phyloP scores from a whole-genome alignment of 2,888 invertebrate genomes.

The Gasteruption jaculator region DNA sequence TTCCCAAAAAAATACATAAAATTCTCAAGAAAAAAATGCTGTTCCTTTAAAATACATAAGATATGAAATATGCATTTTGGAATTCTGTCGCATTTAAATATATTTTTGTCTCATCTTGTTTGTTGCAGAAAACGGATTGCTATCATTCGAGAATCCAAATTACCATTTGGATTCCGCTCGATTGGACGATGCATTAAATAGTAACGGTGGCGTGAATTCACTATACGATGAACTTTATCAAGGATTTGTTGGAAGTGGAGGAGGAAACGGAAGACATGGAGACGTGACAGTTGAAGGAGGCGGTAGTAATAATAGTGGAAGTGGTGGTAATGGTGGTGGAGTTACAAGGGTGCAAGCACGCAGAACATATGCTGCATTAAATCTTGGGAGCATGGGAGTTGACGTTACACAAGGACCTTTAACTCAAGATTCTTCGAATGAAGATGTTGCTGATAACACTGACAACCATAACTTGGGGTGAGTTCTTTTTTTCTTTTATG shows the following conservation, averaged over 20 bases:
- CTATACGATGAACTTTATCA: conserved; percentile 70
- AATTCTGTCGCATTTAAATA: too few species aligned
- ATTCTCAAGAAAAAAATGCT: too few species aligned
- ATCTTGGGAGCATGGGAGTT: conserved; percentile 69
- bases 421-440: conserved; percentile 52
- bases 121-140: conserved; percentile 79
- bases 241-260: conserved; percentile 55
- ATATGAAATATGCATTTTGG: too few species aligned
- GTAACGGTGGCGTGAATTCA: conserved; percentile 58
- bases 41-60: too few species aligned
- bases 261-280: conserved; percentile 33
- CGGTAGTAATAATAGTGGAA: conserved; percentile 51
- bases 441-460: conserved; percentile 47
- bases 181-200: conserved; percentile 72
- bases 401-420: conserved; percentile 61
- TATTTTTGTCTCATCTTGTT: too few species aligned
- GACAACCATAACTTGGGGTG: conserved; percentile 56
- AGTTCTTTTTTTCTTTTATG: conserved; percentile 28
- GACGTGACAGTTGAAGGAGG: conserved; percentile 56
- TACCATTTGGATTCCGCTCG: conserved; percentile 77
- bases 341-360: conserved; percentile 51
- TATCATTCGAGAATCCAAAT: conserved; percentile 90
- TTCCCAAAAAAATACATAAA: too few species aligned
- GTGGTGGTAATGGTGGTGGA: conserved; percentile 51
- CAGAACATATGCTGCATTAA: conserved; percentile 63